Base-by-base conservation (phyloP, 1,140 invertebrate species). In the Cherax destructor region DNA sequence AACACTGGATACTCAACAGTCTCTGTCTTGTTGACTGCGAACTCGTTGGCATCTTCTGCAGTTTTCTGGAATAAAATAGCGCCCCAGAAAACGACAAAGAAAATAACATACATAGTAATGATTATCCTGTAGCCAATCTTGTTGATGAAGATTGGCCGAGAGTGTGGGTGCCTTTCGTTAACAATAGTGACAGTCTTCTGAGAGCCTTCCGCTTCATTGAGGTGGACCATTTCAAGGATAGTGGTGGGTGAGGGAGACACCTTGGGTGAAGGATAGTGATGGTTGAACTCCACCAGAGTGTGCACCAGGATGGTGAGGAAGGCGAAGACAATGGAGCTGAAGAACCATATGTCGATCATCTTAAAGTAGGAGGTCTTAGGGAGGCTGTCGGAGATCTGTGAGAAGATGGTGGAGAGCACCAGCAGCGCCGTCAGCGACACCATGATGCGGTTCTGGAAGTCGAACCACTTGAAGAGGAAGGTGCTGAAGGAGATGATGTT, bases 401-500 rank as follows among this genome's bases (percentile, higher is more conserved):
- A 87, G 85, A 87, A 87, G 18, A 87, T 74, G 16, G 76, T 87
- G 24, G 76, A 78, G 13, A 87, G 85, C 21, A 87, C 85, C 5
- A 87, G 85, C 11, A 87, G 69, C 13, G 85, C 76, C 47, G 85
- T 87, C 47, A 87, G 76, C 24, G 85, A 87, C 52, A 87, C 85
- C 85, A 87, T 87, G 50, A 87, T 79, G 11, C 85, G 74, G 85
- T 87, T 87, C 74, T 87, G 85, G 24, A 87, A 87, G 76, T 87
- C 85, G 30, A 87, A 87, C 85, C 85, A 87, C 56, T 87, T 87
- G 76, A 87, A 87, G 76, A 74, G 77, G 74, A 87, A 87, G 10
- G 85, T 87, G 52, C 52, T n/a, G 85, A 87, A 87, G 52, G 85
- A 87, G 74, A 87, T 87, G 85, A 87, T 47, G 85, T 87, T 87